Evolutionary conservation across 1,140 invertebrate species (phyloP).

Genomic region (Lysiphlebus fabarum): DNA sequence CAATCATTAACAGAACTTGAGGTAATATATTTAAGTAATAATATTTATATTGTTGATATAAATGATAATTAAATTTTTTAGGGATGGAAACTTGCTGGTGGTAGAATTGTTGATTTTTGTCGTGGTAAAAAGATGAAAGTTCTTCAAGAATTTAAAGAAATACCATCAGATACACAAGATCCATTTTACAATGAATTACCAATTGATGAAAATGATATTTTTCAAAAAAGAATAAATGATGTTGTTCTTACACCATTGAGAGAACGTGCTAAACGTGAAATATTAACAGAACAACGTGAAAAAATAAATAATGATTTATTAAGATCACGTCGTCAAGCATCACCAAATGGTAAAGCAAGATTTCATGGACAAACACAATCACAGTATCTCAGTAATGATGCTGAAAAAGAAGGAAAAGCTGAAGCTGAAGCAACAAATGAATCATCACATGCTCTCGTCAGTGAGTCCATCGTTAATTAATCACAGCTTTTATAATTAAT

Average conservation of each 20-base stretch:
- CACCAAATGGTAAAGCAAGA: conserved; percentile 27
- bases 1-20: conserved; percentile 36
- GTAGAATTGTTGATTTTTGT: conserved; percentile 43
- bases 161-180: conserved; percentile 19
- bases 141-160: conserved; percentile 29
- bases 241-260: conserved; percentile 30
- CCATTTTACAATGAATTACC: conserved; percentile 39
- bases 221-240: conserved; percentile 29
- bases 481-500: neutral
- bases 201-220: conserved; percentile 35
- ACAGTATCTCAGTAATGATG: conserved; percentile 60
- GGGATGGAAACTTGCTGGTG: conserved; percentile 45
- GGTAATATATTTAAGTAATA: conserved; percentile 30
- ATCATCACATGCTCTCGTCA: conserved; percentile 70
- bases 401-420: conserved; percentile 66
- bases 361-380: conserved; percentile 77
- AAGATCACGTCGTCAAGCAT: conserved; percentile 31
- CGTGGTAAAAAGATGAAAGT: conserved; percentile 33
- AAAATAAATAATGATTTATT: conserved; percentile 23
- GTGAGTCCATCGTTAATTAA: conserved; percentile 58
- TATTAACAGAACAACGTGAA: conserved; percentile 31
- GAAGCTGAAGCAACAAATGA: conserved; percentile 72
- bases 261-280: conserved; percentile 31
- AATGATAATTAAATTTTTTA: conserved; percentile 24
- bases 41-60: conserved; percentile 1